Evolutionary conservation across 2,888 invertebrate species (phyloP).

Genomic region (Macropis europaea): DNA sequence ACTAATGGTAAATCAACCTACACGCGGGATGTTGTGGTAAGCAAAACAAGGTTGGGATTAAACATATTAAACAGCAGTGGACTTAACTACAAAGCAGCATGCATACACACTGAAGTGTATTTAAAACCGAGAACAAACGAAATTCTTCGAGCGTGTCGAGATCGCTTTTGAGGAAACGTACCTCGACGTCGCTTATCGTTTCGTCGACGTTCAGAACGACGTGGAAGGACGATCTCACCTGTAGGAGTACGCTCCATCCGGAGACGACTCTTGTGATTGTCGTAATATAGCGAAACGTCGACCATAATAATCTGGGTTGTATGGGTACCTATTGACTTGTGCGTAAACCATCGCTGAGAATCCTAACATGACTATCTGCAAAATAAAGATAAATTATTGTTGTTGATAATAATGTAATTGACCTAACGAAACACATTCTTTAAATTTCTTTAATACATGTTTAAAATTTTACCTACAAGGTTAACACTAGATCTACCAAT

Average conservation of each 20-base stretch:
- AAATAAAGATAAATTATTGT: no score
- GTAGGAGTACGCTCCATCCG: slow-evolving; percentile 77
- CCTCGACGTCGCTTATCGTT: slow-evolving; percentile 35
- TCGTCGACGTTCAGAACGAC: slow-evolving; percentile 28
- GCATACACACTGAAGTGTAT: slow-evolving; percentile 20
- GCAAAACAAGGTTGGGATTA: no score
- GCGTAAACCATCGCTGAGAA: slow-evolving; percentile 62
- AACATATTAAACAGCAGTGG: no score
- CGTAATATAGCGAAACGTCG: slow-evolving; percentile 75
- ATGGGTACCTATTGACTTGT: slow-evolving; percentile 66
- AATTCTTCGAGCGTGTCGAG: slow-evolving; percentile 60
- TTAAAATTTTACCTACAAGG: no score
- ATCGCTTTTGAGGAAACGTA: slow-evolving; percentile 54
- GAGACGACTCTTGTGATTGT: slow-evolving; percentile 73
- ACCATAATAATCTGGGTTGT: slow-evolving; percentile 64
- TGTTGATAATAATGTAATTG: not conserved
- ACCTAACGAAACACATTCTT: not conserved
- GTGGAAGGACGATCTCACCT: slow-evolving; percentile 71
- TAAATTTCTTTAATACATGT: no score
- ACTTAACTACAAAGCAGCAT: no score
- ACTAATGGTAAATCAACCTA: no score
- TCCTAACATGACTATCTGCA: slow-evolving; percentile 62
- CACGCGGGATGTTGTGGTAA: no score
- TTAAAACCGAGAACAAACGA: slow-evolving; percentile 34
- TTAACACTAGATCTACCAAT: no score